A percentile compares a stretch with the other conserved stretches of the same genome.
These are phyloP conservation scores for Chloroclysta siterata DNA, from an alignment of 2,888 invertebrate species.

Conservation along the genomic window DNA sequence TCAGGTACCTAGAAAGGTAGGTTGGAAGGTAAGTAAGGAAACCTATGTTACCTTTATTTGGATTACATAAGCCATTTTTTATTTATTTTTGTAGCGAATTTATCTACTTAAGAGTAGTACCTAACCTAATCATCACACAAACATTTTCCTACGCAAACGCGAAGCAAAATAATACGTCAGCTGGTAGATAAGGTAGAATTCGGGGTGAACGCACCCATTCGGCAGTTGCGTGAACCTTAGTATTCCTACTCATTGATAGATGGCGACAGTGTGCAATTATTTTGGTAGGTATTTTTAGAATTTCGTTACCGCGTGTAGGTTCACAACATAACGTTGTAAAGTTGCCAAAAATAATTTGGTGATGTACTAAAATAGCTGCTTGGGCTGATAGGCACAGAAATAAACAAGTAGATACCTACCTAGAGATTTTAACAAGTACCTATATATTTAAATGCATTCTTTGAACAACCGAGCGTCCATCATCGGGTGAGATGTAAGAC, in stretches of 20 bases:
- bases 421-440: no score
- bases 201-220: slow-evolving; percentile 71
- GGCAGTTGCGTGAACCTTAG: slow-evolving; percentile 77
- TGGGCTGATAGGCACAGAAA: neutral
- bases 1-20: no score
- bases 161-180: slow-evolving; percentile 50
- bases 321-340: slow-evolving; percentile 2
- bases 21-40: no score
- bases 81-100: neutral
- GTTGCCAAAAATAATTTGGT: slow-evolving; percentile 24
- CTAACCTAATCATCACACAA: neutral
- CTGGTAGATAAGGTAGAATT: slow-evolving; percentile 29
- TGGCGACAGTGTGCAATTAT: slow-evolving; percentile 44
- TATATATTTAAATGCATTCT: no score
- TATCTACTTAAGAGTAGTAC: neutral
- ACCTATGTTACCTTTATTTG: no score
- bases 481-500: neutral
- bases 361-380: slow-evolving; percentile 7
- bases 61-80: no score
- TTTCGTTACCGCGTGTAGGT: neutral
- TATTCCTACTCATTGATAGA: slow-evolving; percentile 60
- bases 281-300: slow-evolving; percentile 24
- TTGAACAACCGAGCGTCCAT: no score
- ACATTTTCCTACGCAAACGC: slow-evolving; percentile 1
- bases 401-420: neutral